Evolutionary conservation across 1,140 invertebrate species (phyloP).

Genomic region (Drosophila ogumai): DNA sequence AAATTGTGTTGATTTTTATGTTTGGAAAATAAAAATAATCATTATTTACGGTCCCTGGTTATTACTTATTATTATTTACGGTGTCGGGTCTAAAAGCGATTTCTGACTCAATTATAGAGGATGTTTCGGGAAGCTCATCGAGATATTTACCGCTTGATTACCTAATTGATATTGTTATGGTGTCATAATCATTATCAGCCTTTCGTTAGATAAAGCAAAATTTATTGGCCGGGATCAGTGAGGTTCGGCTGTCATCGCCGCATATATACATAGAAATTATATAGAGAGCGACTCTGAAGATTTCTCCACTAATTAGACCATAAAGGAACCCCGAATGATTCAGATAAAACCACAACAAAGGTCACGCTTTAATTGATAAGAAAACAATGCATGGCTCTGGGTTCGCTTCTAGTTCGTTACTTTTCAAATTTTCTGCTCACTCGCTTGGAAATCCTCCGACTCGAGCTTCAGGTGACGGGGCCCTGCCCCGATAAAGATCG

Average conservation of each 20-base stretch:
- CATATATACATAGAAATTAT: slow-evolving; percentile 3
- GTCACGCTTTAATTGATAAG: slow-evolving; percentile 83
- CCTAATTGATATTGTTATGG: slow-evolving; percentile 56
- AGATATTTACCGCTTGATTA: slow-evolving; percentile 59
- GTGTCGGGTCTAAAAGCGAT: slow-evolving; percentile 4
- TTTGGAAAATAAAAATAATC: no score
- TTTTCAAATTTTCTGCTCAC: slow-evolving; percentile 49
- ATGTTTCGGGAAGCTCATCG: slow-evolving; percentile 33
- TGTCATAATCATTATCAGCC: slow-evolving; percentile 56
- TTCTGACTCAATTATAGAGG: slow-evolving; percentile 45
- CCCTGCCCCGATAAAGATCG: slow-evolving; percentile 75
- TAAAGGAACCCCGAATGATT: slow-evolving; percentile 67
- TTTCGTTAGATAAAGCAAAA: slow-evolving; percentile 50
- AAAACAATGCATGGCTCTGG: slow-evolving; percentile 64
- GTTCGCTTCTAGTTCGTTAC: slow-evolving; percentile 26
- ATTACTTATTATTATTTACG: slow-evolving; percentile 11
- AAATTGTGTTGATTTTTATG: no score
- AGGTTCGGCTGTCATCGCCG: slow-evolving; percentile 64
- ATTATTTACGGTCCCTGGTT: no score
- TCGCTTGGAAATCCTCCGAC: slow-evolving; percentile 70
- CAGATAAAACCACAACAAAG: slow-evolving; percentile 80
- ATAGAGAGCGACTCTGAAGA: slow-evolving; percentile 10
- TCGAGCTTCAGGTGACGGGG: slow-evolving; percentile 73
- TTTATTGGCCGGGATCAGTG: slow-evolving; percentile 52
- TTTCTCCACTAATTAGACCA: slow-evolving; percentile 82